phyloP scores from a whole-genome alignment of 2,888 invertebrate species.

The Lasioglossum lativentre region DNA sequence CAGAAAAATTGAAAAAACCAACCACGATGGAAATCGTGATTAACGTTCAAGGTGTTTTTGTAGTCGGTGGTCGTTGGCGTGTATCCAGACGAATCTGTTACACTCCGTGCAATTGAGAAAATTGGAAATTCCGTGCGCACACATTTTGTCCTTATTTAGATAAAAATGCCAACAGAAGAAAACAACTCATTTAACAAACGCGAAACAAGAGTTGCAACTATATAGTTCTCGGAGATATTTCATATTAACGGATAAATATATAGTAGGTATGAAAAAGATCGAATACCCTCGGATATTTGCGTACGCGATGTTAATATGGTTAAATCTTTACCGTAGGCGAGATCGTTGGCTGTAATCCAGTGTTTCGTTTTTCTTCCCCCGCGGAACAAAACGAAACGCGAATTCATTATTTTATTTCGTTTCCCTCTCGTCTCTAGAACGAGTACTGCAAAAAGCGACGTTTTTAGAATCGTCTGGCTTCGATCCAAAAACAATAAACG shows the following conservation, averaged over 20 bases:
- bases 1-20: neutral
- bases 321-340: neutral
- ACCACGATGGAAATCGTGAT: conserved; percentile 9
- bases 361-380: neutral
- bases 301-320: neutral
- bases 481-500: conserved; percentile 19
- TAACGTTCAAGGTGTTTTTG: conserved; percentile 20
- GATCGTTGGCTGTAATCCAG: neutral
- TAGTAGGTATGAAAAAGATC: neutral
- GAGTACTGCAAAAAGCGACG: neutral
- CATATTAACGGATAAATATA: neutral
- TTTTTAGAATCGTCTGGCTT: neutral
- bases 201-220: neutral
- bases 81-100: conserved; percentile 45
- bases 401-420: conserved; percentile 18
- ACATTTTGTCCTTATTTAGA: neutral
- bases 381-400: neutral
- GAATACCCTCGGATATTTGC: neutral
- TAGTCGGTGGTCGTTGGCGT: conserved; percentile 37
- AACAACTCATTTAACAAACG: neutral
- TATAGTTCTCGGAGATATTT: neutral
- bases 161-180: neutral
- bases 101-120: conserved; percentile 30
- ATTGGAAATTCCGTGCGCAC: conserved; percentile 2
- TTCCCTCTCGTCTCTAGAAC: neutral